Percentiles rank a stretch among this genome's conserved stretches.
Evolutionary conservation across 2,797 vertebrate species (phyloP).

Genomic region (Coendou prehensilis): DNA sequence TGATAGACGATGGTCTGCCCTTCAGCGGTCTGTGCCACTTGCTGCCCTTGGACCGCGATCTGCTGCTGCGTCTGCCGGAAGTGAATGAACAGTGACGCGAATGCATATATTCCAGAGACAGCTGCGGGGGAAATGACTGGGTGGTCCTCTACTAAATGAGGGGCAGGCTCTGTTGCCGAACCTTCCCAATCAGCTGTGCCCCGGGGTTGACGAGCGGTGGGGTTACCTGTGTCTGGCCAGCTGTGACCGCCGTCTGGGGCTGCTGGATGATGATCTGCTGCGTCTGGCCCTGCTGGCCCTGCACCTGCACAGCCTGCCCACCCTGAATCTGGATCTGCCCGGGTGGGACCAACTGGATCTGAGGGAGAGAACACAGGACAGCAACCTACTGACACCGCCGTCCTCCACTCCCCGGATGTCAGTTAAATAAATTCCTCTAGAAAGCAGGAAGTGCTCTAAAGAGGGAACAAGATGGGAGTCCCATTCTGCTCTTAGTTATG

Average conservation of each 20-base stretch:
- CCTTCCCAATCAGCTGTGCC: constrained; percentile 10
- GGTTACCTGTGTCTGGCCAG: constrained; percentile 98
- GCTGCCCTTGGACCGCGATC: constrained; percentile 97
- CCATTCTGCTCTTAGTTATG: constrained; percentile 64
- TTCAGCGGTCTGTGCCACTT: constrained; percentile 98
- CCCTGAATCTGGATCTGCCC: constrained; percentile 99
- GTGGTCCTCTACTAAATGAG: background rate
- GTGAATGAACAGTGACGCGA: constrained; percentile 56
- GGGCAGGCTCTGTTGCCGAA: background rate
- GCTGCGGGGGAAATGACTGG: background rate
- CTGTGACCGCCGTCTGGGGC: constrained; percentile 97
- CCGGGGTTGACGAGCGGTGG: background rate
- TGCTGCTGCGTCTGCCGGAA: constrained; percentile 95
- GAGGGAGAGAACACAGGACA: constrained; percentile 83
- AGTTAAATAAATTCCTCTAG: constrained; percentile 64
- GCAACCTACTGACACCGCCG: constrained; percentile 66
- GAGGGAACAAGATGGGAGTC: constrained; percentile 9
- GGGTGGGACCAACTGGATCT: constrained; percentile 99
- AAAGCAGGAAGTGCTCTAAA: constrained; percentile 65
- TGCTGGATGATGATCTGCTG: constrained; percentile 99
- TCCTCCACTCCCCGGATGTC: constrained; percentile 66
- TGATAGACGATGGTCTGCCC: constrained; percentile 99
- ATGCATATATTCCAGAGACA: constrained; percentile 16
- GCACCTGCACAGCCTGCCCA: constrained; percentile 97
- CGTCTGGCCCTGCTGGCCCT: constrained; percentile 98